Conservation (phyloP, 2,797 vertebrate genomes). For the Dromococcyx pavoninus region DNA sequence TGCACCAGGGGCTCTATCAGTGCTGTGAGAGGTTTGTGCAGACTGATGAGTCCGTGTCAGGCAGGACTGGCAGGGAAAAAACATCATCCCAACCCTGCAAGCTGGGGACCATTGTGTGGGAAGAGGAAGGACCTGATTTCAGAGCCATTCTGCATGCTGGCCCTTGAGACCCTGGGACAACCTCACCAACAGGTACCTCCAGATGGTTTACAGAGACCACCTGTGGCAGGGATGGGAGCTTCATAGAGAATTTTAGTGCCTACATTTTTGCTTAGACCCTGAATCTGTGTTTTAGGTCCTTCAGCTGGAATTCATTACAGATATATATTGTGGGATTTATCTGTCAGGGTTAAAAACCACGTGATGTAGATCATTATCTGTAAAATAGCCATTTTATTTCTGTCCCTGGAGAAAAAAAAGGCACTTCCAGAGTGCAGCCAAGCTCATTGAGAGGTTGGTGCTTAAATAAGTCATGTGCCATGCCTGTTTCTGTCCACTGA, state of each 20-base stretch:
- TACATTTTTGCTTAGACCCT: not conserved
- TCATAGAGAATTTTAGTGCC: not conserved
- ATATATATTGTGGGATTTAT: not conserved
- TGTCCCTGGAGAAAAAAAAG: not conserved
- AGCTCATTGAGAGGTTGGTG: not conserved
- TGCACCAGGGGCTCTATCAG: too few species aligned
- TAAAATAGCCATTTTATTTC: not conserved
- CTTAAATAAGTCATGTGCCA: not conserved
- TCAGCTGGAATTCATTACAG: not conserved
- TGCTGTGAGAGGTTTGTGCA: too few species aligned
- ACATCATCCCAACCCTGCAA: not conserved
- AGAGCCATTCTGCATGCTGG: not conserved
- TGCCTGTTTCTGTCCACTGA: not conserved
- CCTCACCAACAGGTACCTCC: not conserved
- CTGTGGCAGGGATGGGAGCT: not conserved
- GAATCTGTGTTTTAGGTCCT: not conserved
- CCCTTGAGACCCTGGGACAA: not conserved
- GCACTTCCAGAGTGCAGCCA: not conserved
- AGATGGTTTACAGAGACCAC: not conserved
- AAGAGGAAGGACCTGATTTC: not conserved
- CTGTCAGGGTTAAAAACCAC: not conserved
- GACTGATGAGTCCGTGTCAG: not conserved
- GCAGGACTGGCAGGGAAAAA: not conserved
- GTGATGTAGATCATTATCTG: not conserved
- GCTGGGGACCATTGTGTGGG: not conserved